Percentiles rank a stretch among this genome's conserved stretches.
Evolutionary conservation across 2,113 vertebrate species (phyloP).

Genomic region (cat (Felis catus)): DNA sequence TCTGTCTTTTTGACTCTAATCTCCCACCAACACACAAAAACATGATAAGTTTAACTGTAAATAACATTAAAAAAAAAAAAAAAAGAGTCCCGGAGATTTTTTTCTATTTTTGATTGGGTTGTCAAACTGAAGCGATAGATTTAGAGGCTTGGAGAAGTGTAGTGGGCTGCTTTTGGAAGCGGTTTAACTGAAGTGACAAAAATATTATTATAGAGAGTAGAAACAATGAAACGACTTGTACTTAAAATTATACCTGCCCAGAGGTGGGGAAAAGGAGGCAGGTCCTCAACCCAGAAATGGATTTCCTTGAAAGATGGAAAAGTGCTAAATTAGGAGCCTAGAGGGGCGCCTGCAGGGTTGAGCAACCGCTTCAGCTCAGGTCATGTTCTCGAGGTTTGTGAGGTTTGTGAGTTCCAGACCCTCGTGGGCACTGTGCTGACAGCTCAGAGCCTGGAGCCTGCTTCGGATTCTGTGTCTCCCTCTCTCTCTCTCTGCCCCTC

Average conservation of each 20-base stretch:
- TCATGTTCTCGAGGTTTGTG: too few relatives aligned
- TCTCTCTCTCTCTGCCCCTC: too few relatives aligned
- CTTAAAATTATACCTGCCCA: neutral
- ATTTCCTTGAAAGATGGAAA: neutral
- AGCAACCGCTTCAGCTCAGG: too few relatives aligned
- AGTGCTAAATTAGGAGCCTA: neutral
- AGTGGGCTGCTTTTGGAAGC: neutral
- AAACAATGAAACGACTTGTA: neutral
- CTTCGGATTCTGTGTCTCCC: too few relatives aligned
- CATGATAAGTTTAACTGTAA: constrained; percentile 4
- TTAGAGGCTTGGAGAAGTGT: neutral
- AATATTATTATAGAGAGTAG: neutral
- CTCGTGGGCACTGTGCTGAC: too few relatives aligned
- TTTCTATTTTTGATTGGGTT: neutral
- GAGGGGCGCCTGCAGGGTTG: too few relatives aligned
- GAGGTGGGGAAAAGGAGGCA: neutral
- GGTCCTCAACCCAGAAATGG: neutral
- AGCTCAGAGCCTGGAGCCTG: too few relatives aligned
- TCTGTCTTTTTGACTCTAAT: neutral
- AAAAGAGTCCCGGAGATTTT: too few relatives aligned
- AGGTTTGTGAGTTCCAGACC: too few relatives aligned
- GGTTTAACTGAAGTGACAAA: neutral
- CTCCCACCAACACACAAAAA: neutral
- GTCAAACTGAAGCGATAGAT: neutral
- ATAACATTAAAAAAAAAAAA: neutral